phyloP scores from a whole-genome alignment of 2,888 invertebrate species.

The Digitonthophagus gazella region DNA sequence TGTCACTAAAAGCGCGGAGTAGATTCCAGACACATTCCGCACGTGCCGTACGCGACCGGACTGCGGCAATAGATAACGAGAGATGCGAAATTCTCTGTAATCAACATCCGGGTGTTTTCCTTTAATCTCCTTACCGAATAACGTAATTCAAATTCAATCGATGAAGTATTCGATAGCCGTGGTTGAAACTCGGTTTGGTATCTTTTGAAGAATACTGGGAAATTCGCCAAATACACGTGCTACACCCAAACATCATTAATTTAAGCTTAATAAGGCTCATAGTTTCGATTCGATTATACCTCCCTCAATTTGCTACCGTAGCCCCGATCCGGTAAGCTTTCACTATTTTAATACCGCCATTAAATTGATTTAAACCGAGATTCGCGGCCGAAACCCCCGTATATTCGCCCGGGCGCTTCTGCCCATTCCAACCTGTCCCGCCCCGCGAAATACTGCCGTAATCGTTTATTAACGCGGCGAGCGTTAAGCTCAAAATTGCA shows the following conservation, averaged over 20 bases:
- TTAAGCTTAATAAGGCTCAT: not conserved
- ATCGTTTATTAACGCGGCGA: not conserved
- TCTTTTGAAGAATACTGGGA: not conserved
- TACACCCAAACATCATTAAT: not conserved
- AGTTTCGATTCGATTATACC: not conserved
- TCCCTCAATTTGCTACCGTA: not conserved
- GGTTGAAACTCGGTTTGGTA: not conserved
- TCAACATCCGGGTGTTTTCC: not conserved
- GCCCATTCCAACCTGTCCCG: not conserved
- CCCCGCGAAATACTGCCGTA: not conserved
- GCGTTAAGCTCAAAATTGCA: not conserved
- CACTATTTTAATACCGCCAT: not conserved
- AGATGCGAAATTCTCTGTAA: not conserved
- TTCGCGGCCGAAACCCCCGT: not conserved
- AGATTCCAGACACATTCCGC: not conserved
- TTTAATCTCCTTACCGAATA: not conserved
- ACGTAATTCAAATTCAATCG: not conserved
- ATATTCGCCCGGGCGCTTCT: not conserved
- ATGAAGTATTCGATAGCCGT: not conserved
- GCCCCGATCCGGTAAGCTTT: not conserved
- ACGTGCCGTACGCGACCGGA: not conserved
- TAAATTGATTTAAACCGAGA: not conserved
- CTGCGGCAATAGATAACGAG: not conserved
- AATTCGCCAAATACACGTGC: not conserved
- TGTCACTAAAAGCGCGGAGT: not conserved